These are phyloP conservation scores for Cyrtodaria siliqua DNA, from an alignment of 2,888 invertebrate genomes.

Conservation along the genomic window DNA sequence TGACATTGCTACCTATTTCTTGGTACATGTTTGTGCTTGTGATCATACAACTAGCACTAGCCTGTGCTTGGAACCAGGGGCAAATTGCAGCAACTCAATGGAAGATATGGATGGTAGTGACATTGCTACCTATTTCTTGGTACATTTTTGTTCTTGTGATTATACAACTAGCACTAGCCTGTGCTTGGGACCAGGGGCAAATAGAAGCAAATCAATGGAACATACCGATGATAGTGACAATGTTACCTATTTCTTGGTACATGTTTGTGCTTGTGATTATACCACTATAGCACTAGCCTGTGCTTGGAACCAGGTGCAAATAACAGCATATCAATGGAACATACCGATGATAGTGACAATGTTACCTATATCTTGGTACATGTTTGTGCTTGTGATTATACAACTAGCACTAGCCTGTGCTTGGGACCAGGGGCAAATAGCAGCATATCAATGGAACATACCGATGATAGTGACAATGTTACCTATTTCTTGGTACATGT, in stretches of 20 bases:
- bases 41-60: too few relatives aligned
- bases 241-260: slow-evolving; percentile 11
- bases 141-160: slow-evolving; percentile 19
- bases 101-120: too few relatives aligned
- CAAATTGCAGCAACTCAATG: background rate
- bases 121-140: slow-evolving; percentile 10
- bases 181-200: slow-evolving; percentile 16
- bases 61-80: too few relatives aligned
- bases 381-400: slow-evolving; percentile 13
- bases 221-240: background rate
- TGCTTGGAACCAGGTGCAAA: too few relatives aligned
- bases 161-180: slow-evolving; percentile 20
- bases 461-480: too few relatives aligned
- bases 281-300: slow-evolving; percentile 3
- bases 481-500: too few relatives aligned
- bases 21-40: too few relatives aligned
- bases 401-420: slow-evolving; percentile 27
- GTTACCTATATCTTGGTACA: slow-evolving; percentile 14
- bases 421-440: slow-evolving; percentile 6
- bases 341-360: background rate
- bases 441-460: background rate
- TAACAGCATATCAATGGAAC: background rate
- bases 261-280: slow-evolving; percentile 9
- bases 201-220: background rate
- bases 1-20: too few relatives aligned